These are phyloP conservation scores for Prolemur simus DNA, from an alignment of 2,113 vertebrate species.

Conservation along the genomic window DNA sequence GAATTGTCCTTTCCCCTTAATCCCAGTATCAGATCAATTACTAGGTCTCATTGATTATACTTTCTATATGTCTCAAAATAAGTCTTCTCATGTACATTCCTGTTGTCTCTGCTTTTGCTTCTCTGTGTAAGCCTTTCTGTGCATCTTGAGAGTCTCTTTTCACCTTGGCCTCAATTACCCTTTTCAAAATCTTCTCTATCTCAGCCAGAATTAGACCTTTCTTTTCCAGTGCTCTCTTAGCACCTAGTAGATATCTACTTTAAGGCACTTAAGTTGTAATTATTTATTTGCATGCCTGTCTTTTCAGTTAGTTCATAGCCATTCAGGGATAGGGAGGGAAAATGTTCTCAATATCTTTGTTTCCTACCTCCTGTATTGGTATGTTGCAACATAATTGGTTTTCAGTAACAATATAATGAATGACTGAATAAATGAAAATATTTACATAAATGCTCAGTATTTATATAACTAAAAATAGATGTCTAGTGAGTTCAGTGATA, in stretches of 20 bases:
- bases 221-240: not conserved
- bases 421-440: constrained; percentile 28
- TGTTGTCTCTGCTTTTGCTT: not conserved
- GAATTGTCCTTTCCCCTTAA: not conserved
- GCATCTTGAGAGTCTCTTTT: not conserved
- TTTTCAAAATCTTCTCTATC: not conserved
- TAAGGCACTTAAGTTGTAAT: not conserved
- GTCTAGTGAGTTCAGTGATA: not conserved
- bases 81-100: not conserved
- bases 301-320: not conserved
- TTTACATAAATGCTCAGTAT: not conserved
- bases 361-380: not conserved
- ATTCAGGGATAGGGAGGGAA: not conserved
- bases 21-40: not conserved
- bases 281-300: not conserved
- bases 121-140: not conserved
- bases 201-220: not conserved
- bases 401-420: not conserved
- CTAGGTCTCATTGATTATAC: not conserved
- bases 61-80: not conserved
- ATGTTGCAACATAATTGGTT: not conserved
- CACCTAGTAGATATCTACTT: not conserved
- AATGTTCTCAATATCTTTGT: not conserved
- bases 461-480: constrained; percentile 9
- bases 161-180: not conserved